Evolutionary conservation across 2,888 invertebrate species (phyloP), one percentile per base, ranked within the genome.

Genomic region (Melipona beecheii): DNA sequence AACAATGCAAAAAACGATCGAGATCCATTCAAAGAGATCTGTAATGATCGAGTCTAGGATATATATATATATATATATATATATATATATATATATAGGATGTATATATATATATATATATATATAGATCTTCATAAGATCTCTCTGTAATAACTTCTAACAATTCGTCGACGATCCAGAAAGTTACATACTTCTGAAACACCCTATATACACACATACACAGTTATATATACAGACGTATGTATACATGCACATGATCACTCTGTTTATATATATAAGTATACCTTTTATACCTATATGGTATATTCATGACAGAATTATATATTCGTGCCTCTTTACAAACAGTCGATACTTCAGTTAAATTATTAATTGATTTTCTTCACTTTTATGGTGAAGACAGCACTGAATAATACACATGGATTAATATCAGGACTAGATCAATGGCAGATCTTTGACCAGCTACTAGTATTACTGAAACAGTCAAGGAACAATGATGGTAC

Each of bases 271-370:
- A 80, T 65, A 54, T 79, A 72, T 65, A 80, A 62, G 54, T 79
- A 70, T 65, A 71, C 1, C 11, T 73, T 76, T 77, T 82, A 81
- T 79, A 64, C 62, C 62, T 60, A 43, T 62, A 73, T n/a, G 65
- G 24, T 83, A 81, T 58, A 83, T 85, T 24, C 62, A 65, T 87
- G 86, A 85, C 83, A 84, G 83, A 86, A 81, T 89, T 91, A 90
- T 80, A 87, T 80, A 87, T 84, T 89, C 90, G 84, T 87, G 85
- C 85, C 88, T 88, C 90, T 90, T 92, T 91, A 92, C 90, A 91
- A 92, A 93, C 91, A 92, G 91, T 91, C 89, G 90, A 81, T 91
- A 89, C 86, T 85, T 85, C 69, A 58, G 24, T 75, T 50, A 73
- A 72, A 79, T 24, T 86, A 84, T 83, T 78, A 77, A 83, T 87